These are phyloP conservation scores for Listrodromus nycthemerus DNA, from an alignment of 2,888 invertebrate species.

Conservation along the genomic window DNA sequence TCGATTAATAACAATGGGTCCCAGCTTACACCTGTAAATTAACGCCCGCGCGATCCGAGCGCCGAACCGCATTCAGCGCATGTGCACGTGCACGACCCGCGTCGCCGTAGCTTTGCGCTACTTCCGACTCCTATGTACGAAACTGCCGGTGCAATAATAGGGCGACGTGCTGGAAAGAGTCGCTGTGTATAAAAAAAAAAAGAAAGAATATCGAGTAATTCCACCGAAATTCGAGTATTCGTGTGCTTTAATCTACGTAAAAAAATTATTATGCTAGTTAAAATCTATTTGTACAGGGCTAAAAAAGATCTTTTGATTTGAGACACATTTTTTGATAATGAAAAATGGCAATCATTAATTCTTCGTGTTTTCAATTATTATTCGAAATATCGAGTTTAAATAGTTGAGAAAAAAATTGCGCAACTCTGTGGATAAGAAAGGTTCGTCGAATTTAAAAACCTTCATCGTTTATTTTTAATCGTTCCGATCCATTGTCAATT, in stretches of 20 bases:
- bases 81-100: conserved; percentile 10
- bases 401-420: background rate
- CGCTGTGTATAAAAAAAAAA: background rate
- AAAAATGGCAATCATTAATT: too few relatives aligned
- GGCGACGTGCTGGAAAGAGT: conserved; percentile 16
- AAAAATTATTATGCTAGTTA: background rate
- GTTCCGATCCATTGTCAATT: background rate
- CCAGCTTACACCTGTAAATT: conserved; percentile 71
- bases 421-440: background rate
- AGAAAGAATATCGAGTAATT: background rate
- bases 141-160: conserved; percentile 36
- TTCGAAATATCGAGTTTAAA: background rate
- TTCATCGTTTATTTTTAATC: background rate
- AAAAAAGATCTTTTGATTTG: background rate
- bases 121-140: conserved; percentile 16
- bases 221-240: background rate
- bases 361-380: too few relatives aligned
- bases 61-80: conserved; percentile 29
- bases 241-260: background rate
- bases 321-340: too few relatives aligned
- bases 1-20: conserved; percentile 72
- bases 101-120: background rate
- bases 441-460: background rate
- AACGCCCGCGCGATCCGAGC: conserved; percentile 60
- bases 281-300: background rate